Evolutionary conservation across 2,797 vertebrate species (phyloP), one percentile per base, ranked within the genome.

Genomic region (Florisuga fusca): DNA sequence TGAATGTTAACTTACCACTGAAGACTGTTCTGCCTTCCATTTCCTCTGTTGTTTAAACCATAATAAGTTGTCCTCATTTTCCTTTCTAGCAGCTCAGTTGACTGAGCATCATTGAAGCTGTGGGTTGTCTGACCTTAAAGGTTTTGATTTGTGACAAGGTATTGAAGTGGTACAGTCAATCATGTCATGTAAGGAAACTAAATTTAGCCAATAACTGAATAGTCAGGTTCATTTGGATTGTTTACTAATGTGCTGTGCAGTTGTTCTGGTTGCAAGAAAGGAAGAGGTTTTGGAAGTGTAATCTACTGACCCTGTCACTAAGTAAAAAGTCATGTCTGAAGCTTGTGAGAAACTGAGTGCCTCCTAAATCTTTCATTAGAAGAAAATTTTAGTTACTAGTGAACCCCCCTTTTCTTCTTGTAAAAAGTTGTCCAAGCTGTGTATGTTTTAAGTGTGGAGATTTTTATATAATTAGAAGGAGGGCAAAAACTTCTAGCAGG

Each of bases 141-240:
- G 74, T 93, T 87, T 87, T 85, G 68, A 63, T 92, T 90, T 82
- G 63, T 89, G 72, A 46, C 81, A 84, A 92, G 22, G 15, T 91
- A 89, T 93, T 90, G 76, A 86, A 72, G n/a, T 79, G 22, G 68
- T 86, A 69, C 27, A 86, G 50, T 85, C 81, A 93, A 94, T 74
- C 45, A 4, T 54, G 38, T 71, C 63, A 54, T 5, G 7, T 68
- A 87, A 75, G 72, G 84, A 43, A 55, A 66, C 55, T 77, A 66
- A 91, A 90, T 14, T 25, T 84, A 53, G 21, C 46, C 20, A 82
- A 9, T 66, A 71, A 61, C 17, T 67, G 33, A 91, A 55, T 53
- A 48, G 51, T 88, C 43, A 59, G 26, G 16, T 93, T 71, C 6
- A 54, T 90, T 92, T 81, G 27, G 31, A 23, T 77, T 80, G 23